Conservation (phyloP, 2,113 vertebrate genomes). For the Meriones unguiculatus region DNA sequence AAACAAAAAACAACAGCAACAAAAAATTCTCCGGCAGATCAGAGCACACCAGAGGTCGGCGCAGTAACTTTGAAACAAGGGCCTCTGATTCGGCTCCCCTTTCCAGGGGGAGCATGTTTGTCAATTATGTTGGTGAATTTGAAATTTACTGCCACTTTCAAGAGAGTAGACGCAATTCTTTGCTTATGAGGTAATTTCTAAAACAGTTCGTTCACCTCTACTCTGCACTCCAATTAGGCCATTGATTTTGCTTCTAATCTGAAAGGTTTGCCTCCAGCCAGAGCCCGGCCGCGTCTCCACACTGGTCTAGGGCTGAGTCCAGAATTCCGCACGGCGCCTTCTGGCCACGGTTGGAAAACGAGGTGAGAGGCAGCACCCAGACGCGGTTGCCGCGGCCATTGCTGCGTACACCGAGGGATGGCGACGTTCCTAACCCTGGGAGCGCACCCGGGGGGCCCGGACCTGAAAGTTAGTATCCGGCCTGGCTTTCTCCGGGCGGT, state of each 20-base stretch:
- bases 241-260: slow-evolving; percentile 43
- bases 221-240: slow-evolving; percentile 42
- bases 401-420: neutral
- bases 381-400: neutral
- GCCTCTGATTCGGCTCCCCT: neutral
- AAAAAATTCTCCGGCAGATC: neutral
- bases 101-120: neutral
- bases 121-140: neutral
- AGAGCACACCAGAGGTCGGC: neutral
- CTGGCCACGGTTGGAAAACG: neutral
- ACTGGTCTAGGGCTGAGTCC: neutral
- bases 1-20: neutral
- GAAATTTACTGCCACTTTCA: neutral
- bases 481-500: neutral
- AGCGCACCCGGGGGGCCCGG: neutral
- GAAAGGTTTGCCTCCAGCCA: slow-evolving; percentile 33
- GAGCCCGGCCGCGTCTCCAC: slow-evolving; percentile 49
- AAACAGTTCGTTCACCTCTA: neutral
- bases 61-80: neutral
- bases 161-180: neutral
- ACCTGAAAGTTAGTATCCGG: slow-evolving; percentile 51
- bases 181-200: neutral
- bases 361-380: neutral
- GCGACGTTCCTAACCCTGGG: neutral
- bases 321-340: neutral